phyloP scores from a whole-genome alignment of 1,140 invertebrate species.

The Magallana angulata region DNA sequence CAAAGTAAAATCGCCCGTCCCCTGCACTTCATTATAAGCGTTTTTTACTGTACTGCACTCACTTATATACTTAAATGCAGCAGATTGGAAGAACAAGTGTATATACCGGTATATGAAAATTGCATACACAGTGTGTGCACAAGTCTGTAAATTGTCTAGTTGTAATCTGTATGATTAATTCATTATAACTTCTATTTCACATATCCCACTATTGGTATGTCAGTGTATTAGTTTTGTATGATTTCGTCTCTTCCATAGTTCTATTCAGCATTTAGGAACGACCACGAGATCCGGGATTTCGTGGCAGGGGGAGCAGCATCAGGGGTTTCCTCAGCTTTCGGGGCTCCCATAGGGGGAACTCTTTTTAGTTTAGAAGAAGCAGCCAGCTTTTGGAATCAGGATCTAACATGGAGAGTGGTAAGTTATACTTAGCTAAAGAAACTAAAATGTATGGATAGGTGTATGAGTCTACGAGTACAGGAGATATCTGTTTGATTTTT shows the following conservation, averaged over 20 bases:
- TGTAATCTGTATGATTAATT: no score
- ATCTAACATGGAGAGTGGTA: slow-evolving; percentile 95
- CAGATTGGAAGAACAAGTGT: no score
- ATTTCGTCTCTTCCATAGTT: slow-evolving; percentile 80
- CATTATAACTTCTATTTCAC: no score
- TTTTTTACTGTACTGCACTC: no score
- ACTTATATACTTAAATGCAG: no score
- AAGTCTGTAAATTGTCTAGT: no score
- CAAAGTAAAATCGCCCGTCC: no score
- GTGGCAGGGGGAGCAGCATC: slow-evolving; percentile 97
- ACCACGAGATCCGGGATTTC: slow-evolving; percentile 99
- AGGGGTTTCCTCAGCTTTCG: slow-evolving; percentile 96
- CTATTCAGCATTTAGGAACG: slow-evolving; percentile 87
- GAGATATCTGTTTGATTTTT: slow-evolving; percentile 6
- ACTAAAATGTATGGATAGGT: neutral
- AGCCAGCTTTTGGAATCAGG: slow-evolving; percentile 99
- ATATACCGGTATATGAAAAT: no score
- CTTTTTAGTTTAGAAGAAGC: slow-evolving; percentile 99
- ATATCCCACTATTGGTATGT: no score
- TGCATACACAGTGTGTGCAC: no score
- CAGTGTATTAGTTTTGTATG: neutral
- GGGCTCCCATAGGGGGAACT: slow-evolving; percentile 97
- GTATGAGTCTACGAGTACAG: neutral
- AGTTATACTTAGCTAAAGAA: slow-evolving; percentile 40
- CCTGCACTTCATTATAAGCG: no score